A percentile compares a stretch with the other conserved stretches of the same genome.
These are phyloP conservation scores for Ips typographus DNA, from an alignment of 1,140 invertebrate species.

Conservation along the genomic window DNA sequence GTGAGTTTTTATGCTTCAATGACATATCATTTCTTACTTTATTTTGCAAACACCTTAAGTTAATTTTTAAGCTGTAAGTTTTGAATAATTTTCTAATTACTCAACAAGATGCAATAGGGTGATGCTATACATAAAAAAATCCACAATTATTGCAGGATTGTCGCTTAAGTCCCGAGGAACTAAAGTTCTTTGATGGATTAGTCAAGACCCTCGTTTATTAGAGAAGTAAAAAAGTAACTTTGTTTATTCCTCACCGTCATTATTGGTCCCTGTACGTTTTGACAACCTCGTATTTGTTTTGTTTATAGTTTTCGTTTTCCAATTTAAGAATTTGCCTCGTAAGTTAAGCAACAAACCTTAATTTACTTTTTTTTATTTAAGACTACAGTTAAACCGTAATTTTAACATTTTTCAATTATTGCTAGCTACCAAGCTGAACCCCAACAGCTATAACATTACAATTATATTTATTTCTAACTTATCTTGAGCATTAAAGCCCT, in stretches of 20 bases:
- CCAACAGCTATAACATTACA: background rate
- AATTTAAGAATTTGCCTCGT: slow-evolving; percentile 11
- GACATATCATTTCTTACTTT: background rate
- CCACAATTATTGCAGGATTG: background rate
- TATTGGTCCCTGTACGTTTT: slow-evolving; percentile 35
- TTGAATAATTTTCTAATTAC: background rate
- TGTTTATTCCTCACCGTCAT: slow-evolving; percentile 24
- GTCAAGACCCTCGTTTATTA: background rate
- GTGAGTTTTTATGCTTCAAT: no score
- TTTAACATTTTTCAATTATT: slow-evolving; percentile 10
- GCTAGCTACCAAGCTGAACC: slow-evolving; percentile 4
- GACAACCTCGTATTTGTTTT: slow-evolving; percentile 9
- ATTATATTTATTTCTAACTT: slow-evolving; percentile 1
- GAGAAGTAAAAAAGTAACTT: slow-evolving; percentile 7
- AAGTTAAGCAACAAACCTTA: slow-evolving; percentile 19
- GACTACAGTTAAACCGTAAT: slow-evolving; percentile 32
- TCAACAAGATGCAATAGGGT: slow-evolving; percentile 1
- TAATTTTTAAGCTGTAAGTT: background rate
- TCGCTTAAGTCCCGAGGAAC: no score
- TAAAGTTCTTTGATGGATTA: no score
- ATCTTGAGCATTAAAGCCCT: slow-evolving; percentile 15
- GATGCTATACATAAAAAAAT: slow-evolving; percentile 4
- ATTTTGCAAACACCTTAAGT: background rate
- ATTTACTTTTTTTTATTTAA: background rate
- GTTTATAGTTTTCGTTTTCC: background rate